Percentiles rank a stretch among this genome's conserved stretches.
Conservation (phyloP, 2,888 invertebrate species). For the Limnephilus auricula region DNA sequence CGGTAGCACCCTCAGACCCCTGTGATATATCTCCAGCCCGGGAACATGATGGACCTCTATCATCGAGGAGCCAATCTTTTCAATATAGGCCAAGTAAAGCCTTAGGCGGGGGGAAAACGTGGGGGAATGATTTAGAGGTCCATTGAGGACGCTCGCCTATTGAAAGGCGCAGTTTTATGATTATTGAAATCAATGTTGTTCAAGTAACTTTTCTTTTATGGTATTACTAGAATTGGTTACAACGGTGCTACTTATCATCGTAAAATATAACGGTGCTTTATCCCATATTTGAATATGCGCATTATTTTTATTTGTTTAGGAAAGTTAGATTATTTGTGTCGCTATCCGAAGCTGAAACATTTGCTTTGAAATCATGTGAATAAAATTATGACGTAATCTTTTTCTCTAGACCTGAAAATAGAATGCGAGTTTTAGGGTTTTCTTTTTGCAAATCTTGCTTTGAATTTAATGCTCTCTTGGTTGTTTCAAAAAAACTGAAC, state of each 20-base stretch:
- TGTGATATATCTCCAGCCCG: neutral
- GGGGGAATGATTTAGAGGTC: neutral
- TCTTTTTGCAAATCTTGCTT: too few species aligned
- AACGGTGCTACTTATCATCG: neutral
- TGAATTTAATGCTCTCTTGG: too few species aligned
- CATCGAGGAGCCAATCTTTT: neutral
- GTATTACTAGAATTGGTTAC: neutral
- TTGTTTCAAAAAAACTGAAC: too few species aligned
- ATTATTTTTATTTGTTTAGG: neutral
- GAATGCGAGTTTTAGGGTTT: too few species aligned
- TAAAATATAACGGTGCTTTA: neutral
- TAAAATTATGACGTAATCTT: too few species aligned
- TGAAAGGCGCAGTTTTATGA: neutral
- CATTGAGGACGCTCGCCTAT: neutral
- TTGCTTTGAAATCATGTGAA: neutral
- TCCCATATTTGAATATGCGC: neutral
- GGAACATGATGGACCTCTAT: neutral
- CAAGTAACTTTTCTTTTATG: neutral
- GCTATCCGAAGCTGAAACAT: neutral
- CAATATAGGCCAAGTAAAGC: neutral
- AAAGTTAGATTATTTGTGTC: neutral
- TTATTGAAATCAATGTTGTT: conserved; percentile 2
- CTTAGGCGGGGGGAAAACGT: neutral
- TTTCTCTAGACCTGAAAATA: too few species aligned
- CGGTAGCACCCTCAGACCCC: neutral